These are phyloP conservation scores for Campoplex nolae DNA, from an alignment of 2,888 invertebrate genomes.

Conservation along the genomic window DNA sequence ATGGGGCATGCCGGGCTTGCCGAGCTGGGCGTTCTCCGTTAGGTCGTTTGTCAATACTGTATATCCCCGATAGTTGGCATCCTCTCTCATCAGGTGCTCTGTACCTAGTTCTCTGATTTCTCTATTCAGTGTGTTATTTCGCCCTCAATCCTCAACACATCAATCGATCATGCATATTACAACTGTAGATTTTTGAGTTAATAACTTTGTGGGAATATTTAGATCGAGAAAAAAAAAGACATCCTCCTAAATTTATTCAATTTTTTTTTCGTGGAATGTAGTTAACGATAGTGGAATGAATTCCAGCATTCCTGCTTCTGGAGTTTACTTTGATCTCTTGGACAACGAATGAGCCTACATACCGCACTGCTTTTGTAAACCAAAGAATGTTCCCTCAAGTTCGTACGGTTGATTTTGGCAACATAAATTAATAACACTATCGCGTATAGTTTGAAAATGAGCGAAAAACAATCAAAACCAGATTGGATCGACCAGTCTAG, in stretches of 20 bases:
- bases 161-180: constrained; percentile 19
- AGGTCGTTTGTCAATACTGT: constrained; percentile 84
- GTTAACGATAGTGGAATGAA: neutral
- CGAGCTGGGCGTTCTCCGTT: constrained; percentile 73
- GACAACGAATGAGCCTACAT: neutral
- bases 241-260: neutral
- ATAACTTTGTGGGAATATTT: neutral
- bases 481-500: constrained; percentile 31
- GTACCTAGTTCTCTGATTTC: constrained; percentile 47
- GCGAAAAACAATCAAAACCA: constrained; percentile 27
- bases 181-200: neutral
- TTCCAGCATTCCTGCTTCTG: neutral
- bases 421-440: constrained; percentile 1
- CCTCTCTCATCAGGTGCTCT: constrained; percentile 60
- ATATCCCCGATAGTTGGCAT: constrained; percentile 67
- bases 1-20: constrained; percentile 54
- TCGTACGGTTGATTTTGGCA: neutral
- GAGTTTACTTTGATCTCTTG: neutral
- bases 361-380: neutral
- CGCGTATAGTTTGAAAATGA: neutral
- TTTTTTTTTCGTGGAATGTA: neutral
- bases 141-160: neutral
- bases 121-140: constrained; percentile 50
- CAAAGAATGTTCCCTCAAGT: neutral
- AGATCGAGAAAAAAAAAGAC: neutral